Conservation (phyloP, 1,140 invertebrate species). For the Phenacoccus solenopsis region DNA sequence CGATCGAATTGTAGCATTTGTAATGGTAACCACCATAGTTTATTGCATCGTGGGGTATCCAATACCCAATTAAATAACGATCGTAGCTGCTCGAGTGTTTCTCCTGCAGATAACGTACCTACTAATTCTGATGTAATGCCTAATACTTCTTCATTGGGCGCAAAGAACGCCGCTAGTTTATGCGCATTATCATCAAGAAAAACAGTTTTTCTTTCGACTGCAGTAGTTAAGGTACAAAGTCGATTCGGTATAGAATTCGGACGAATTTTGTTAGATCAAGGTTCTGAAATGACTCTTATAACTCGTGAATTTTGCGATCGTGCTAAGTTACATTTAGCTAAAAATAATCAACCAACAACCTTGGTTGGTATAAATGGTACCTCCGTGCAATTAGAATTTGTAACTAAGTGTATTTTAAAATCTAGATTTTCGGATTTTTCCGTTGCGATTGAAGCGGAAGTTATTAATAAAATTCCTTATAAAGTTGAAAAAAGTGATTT, state of each 20-base stretch:
- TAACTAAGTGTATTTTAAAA: neutral
- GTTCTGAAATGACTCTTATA: neutral
- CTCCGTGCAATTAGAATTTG: neutral
- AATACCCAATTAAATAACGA: too few species aligned
- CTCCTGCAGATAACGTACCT: too few species aligned
- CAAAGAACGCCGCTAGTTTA: too few species aligned
- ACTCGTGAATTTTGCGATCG: neutral
- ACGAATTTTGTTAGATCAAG: neutral
- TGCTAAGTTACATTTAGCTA: neutral
- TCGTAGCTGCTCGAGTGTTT: too few species aligned
- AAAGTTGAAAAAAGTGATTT: neutral
- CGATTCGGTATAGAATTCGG: neutral
- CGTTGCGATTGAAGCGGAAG: neutral
- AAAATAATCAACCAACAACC: neutral
- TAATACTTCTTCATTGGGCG: too few species aligned
- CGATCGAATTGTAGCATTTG: neutral
- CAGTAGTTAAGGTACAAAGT: neutral
- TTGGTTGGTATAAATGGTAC: neutral
- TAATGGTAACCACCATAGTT: neutral
- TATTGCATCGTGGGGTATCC: neutral
- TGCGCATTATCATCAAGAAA: neutral
- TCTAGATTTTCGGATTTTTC: neutral
- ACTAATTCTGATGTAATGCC: too few species aligned
- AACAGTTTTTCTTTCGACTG: neutral
- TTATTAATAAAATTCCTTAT: neutral